Evolutionary conservation across 2,888 invertebrate species (phyloP).

Genomic region (Harmothoe impar): DNA sequence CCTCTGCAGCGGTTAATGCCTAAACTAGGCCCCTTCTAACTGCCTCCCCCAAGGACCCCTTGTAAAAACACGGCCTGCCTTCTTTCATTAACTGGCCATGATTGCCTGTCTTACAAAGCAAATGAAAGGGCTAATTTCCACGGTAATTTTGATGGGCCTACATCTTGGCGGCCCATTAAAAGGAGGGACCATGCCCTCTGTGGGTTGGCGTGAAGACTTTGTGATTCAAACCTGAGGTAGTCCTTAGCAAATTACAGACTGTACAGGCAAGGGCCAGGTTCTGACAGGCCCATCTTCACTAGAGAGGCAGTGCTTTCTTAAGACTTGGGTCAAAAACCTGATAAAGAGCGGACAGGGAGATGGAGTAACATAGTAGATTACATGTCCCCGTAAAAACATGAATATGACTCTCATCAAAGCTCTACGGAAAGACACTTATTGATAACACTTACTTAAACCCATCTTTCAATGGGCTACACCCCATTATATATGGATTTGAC

Average conservation of each 20-base stretch:
- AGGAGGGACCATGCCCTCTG: background rate
- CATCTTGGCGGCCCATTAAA: conserved; percentile 45
- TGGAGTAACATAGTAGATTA: too few species aligned
- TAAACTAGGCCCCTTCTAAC: conserved; percentile 29
- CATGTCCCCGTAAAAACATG: too few species aligned
- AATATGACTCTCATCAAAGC: too few species aligned
- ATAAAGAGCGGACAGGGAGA: too few species aligned
- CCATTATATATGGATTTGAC: too few species aligned
- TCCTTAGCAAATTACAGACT: background rate
- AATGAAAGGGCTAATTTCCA: conserved; percentile 53
- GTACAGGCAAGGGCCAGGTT: background rate
- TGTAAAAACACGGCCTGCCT: conserved; percentile 43
- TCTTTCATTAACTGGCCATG: conserved; percentile 59
- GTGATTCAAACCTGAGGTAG: background rate
- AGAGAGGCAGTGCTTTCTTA: too few species aligned
- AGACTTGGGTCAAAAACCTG: too few species aligned
- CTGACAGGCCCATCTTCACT: background rate
- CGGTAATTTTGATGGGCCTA: background rate
- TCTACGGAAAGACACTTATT: too few species aligned
- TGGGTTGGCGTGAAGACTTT: background rate
- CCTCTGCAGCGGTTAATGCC: conserved; percentile 18
- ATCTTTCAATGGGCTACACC: too few species aligned
- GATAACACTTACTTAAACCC: too few species aligned
- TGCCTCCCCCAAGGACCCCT: conserved; percentile 25
- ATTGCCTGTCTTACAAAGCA: conserved; percentile 56